phyloP scores from a whole-genome alignment of 2,888 invertebrate genomes.

The Amblyjoppa fuscipennis region DNA sequence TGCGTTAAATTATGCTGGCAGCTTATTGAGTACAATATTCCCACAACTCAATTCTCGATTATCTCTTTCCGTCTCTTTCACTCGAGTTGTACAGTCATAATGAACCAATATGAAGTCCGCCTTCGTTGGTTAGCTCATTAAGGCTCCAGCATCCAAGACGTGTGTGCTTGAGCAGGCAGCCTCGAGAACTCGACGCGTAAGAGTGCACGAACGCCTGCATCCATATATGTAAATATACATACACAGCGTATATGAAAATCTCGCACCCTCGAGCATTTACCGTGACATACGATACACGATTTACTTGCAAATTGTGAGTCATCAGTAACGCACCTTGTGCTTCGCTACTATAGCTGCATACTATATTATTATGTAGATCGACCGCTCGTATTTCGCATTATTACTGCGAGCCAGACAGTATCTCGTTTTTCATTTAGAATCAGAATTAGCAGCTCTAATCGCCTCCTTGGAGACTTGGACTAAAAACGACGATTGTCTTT shows the following conservation, averaged over 20 bases:
- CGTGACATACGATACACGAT: constrained; percentile 63
- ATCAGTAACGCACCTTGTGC: constrained; percentile 56
- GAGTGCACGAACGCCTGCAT: constrained; percentile 3
- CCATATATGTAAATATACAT: constrained; percentile 16
- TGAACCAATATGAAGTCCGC: constrained; percentile 66
- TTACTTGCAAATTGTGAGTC: constrained; percentile 65
- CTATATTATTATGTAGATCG: constrained; percentile 45
- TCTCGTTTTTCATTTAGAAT: constrained; percentile 28
- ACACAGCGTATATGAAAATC: constrained; percentile 42
- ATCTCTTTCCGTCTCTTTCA: constrained; percentile 12
- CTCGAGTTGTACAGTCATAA: constrained; percentile 48
- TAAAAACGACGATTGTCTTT: constrained; percentile 9
- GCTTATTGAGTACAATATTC: constrained; percentile 36
- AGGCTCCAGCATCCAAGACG: constrained; percentile 44
- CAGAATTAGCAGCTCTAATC: constrained; percentile 19
- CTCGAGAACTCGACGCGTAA: constrained; percentile 40
- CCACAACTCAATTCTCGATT: constrained; percentile 64
- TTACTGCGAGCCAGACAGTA: constrained; percentile 23
- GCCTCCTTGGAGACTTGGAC: constrained; percentile 2
- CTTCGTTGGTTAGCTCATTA: constrained; percentile 58
- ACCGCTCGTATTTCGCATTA: constrained; percentile 42
- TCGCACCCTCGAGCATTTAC: constrained; percentile 55
- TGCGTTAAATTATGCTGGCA: constrained; percentile 52
- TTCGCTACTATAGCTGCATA: constrained; percentile 6
- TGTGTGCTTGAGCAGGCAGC: constrained; percentile 29